Base-by-base conservation (phyloP, 1,140 invertebrate species). In the Euura lappo region DNA sequence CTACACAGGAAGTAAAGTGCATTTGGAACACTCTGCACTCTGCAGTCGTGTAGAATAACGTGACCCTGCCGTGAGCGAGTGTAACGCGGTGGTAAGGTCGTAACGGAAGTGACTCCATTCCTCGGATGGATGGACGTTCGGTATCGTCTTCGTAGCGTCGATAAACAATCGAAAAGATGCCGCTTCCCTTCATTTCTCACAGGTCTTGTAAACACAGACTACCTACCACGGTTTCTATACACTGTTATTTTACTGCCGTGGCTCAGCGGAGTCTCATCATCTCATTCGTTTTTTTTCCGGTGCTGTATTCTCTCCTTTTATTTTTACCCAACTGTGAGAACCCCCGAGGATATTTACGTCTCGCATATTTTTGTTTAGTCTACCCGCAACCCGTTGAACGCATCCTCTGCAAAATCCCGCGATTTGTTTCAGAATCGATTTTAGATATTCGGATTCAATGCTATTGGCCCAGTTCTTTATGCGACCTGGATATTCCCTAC, bases 321-420 rank as follows among this genome's bases (percentile, higher is more conserved):
- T n/a, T 60, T 28, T 28, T 28, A 28, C 28, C 28, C 28, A 60
- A 60, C 51, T 60, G 10, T 60, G 3, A 60, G 6, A 60, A 60
- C 51, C 51, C 13, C 13, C 51, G 13, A 60, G 51, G 3, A 60
- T 60, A 60, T 60, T 60, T 60, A 60, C 51, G 51, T 3, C 8
- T n/a, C 13, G 10, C 51, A 44, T 74, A 74, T 79, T 79, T 79
- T 76, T 77, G 77, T 79, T 77, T 74, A 76, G 78, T 79, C 72
- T 75, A 60, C 64, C 66, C 72, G 47, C 47, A 46, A 69, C 71
- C 69, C 45, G n/a, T 10, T 3, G 4, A 70, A 42, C 44, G 13
- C 8, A 64, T 13, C 13, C 13, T 64, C 13, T 64, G 8, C 13
- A 10, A 64, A 64, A 13, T 10, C 2, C 28, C 28, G 28, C 28